Evolutionary conservation across 2,113 vertebrate genomes (phyloP).

Genomic region (Tetrao urogallus): DNA sequence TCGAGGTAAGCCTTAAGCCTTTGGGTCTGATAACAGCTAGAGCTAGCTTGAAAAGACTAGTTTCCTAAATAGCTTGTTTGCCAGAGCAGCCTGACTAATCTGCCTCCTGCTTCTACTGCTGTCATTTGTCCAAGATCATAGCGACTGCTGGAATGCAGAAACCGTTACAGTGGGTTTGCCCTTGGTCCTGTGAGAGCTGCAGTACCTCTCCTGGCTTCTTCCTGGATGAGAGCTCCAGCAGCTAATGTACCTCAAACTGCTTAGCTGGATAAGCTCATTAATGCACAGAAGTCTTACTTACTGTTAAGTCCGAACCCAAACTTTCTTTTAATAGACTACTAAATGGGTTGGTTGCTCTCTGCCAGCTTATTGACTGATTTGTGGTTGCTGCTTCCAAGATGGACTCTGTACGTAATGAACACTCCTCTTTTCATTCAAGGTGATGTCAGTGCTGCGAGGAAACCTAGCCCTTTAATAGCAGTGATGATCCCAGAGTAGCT

Average conservation of each 20-base stretch:
- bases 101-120: neutral
- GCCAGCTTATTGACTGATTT: constrained; percentile 22
- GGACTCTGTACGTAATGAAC: neutral
- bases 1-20: neutral
- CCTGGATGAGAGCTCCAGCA: neutral
- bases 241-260: constrained; percentile 59
- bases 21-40: neutral
- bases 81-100: neutral
- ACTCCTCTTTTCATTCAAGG: neutral
- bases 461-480: neutral
- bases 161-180: neutral
- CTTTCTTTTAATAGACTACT: constrained; percentile 67
- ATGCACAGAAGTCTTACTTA: constrained; percentile 44
- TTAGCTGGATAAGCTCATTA: constrained; percentile 70
- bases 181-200: neutral
- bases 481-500: neutral
- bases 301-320: constrained; percentile 60
- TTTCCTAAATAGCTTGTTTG: constrained; percentile 22
- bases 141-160: constrained; percentile 35
- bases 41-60: neutral
- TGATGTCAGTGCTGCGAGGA: neutral
- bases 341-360: constrained; percentile 46
- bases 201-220: neutral
- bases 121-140: constrained; percentile 2
- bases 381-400: neutral